These are phyloP conservation scores for Phrynosoma blainvillii DNA, from an alignment of 2,113 vertebrate genomes.

Conservation along the genomic window DNA sequence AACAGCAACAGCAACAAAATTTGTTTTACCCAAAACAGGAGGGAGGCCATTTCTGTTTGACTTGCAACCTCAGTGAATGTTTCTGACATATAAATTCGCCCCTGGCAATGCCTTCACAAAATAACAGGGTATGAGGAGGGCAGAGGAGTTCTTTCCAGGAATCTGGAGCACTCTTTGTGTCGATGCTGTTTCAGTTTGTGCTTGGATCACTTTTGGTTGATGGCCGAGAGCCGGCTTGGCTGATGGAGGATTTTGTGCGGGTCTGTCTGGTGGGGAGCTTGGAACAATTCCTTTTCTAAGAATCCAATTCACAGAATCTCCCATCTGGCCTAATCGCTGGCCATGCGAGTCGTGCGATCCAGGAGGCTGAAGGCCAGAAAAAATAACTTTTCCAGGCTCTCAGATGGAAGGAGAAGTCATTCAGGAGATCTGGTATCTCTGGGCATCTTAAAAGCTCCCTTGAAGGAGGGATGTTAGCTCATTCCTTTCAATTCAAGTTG, in stretches of 20 bases:
- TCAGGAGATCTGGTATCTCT: background rate
- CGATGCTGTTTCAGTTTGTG: background rate
- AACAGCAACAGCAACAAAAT: background rate
- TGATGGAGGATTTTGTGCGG: background rate
- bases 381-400: no score
- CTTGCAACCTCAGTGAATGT: background rate
- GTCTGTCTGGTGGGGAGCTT: no score
- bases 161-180: background rate
- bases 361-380: no score
- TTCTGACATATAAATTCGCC: background rate
- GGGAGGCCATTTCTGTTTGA: background rate
- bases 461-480: background rate
- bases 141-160: background rate
- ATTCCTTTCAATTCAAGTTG: background rate
- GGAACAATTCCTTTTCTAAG: no score
- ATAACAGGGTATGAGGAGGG: no score
- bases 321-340: no score
- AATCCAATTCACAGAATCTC: no score
- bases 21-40: background rate
- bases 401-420: no score
- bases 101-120: background rate
- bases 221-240: background rate
- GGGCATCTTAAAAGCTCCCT: background rate
- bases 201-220: background rate
- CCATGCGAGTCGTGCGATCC: no score